Base-by-base conservation (phyloP, 2,797 vertebrate genomes). In the Coracias cyanogaster region DNA sequence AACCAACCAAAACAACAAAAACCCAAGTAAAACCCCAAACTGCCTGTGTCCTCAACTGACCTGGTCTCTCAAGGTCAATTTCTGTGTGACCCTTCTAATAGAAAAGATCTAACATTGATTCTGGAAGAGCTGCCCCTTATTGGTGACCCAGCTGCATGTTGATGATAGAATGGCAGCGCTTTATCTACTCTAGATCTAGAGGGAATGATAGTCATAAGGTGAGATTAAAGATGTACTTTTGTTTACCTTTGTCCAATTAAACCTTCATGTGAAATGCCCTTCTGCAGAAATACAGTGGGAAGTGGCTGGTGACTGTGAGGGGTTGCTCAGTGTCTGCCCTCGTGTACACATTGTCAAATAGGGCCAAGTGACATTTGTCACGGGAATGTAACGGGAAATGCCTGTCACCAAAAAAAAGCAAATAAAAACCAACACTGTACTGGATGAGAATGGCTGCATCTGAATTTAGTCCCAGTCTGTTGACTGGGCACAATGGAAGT, bases 11-110 rank as follows among this genome's bases (percentile, higher is more conserved):
- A 37, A 22, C 7, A 41, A 51, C 60, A 17, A 54, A 54, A 52
- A 8, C 31, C 24, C 29, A 65, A 28, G 20, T 2, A 25, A 54
- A 54, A 22, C 4, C 0, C 0, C 31, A 16, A 20, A 65, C 4
- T 79, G n/a, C 4, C 17, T 9, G 7, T 65, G 10, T 71, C 70
- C 29, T 82, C 66, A 79, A 18, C 18, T 3, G 3, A n/a, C 15
- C 11, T 61, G 10, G 5, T 71, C 6, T 74, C 37, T 90, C 0
- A 9, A 39, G 55, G 45, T 87, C 52, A 92, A 37, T 62, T 74
- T 39, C 19, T 70, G 26, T 69, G n/a, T 78, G 72, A 71, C 5
- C 13, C 72, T 39, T 79, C 7, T 77, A 49, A 60, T 12, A 65
- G 15, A 33, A 66, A 65, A 67, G 28, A 21, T 67, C 15, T 35